Evolutionary conservation across 2,888 invertebrate genomes (phyloP).

Genomic region (Halictus quadricinctus): DNA sequence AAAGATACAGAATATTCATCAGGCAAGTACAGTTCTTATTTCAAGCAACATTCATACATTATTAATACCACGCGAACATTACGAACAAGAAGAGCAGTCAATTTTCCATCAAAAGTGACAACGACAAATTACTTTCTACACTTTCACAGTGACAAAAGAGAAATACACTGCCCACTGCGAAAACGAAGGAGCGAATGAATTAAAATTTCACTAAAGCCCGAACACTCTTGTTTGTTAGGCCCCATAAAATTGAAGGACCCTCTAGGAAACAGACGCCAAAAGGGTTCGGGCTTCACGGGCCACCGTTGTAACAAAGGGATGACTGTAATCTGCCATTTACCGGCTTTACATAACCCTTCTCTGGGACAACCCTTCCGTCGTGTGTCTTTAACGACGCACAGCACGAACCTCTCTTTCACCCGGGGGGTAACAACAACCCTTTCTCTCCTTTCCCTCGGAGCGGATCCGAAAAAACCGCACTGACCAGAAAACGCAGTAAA

Average conservation of each 20-base stretch:
- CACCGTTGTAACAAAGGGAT: background rate
- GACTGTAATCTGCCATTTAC: constrained; percentile 42
- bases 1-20: background rate
- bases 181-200: background rate
- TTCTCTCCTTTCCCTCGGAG: constrained; percentile 35
- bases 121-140: background rate
- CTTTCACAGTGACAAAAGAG: background rate
- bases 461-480: constrained; percentile 71
- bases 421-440: constrained; percentile 35
- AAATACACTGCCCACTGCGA: background rate
- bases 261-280: background rate
- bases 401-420: constrained; percentile 35
- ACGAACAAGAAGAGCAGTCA: background rate
- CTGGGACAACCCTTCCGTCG: constrained; percentile 39
- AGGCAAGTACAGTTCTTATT: background rate
- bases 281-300: background rate
- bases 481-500: constrained; percentile 72
- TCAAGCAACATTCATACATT: background rate
- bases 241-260: background rate
- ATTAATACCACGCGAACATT: no score
- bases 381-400: constrained; percentile 38
- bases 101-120: background rate
- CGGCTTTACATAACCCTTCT: constrained; percentile 16
- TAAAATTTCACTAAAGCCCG: background rate
- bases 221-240: background rate